phyloP scores from a whole-genome alignment of 2,113 vertebrate species.

The Carassius gibelio region DNA sequence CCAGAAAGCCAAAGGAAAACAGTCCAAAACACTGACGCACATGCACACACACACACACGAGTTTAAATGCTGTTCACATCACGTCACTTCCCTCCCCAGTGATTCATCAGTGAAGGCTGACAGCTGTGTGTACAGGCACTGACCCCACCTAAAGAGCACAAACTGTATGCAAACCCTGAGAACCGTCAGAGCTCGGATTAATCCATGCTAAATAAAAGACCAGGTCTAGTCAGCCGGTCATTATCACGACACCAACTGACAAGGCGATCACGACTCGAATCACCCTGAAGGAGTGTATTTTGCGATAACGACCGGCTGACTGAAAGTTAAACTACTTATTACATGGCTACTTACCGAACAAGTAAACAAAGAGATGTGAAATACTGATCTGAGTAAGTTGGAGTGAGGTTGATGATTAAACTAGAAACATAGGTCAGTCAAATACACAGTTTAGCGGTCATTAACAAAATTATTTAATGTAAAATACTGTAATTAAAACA shows the following conservation, averaged over 20 bases:
- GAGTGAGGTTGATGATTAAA: neutral
- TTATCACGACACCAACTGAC: neutral
- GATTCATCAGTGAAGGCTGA: constrained; percentile 16
- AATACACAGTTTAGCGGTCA: neutral
- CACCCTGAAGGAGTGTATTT: neutral
- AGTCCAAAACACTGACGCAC: constrained; percentile 8
- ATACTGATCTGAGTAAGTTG: neutral
- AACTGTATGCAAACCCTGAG: neutral
- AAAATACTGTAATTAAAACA: neutral
- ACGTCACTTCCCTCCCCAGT: constrained; percentile 7
- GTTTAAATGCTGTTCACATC: neutral
- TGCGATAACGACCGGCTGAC: neutral
- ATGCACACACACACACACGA: constrained; percentile 12
- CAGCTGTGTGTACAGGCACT: constrained; percentile 1
- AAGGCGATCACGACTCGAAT: neutral
- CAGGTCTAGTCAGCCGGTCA: neutral
- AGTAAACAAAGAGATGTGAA: neutral
- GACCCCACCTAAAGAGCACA: neutral
- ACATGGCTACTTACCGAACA: neutral
- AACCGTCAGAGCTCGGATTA: constrained; percentile 1
- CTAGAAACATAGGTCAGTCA: neutral
- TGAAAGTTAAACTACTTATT: neutral
- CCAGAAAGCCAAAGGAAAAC: neutral
- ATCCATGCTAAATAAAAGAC: neutral
- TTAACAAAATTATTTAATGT: neutral